Base-by-base conservation (phyloP, 2,797 vertebrate species). In the Pantherophis alleghaniensis region DNA sequence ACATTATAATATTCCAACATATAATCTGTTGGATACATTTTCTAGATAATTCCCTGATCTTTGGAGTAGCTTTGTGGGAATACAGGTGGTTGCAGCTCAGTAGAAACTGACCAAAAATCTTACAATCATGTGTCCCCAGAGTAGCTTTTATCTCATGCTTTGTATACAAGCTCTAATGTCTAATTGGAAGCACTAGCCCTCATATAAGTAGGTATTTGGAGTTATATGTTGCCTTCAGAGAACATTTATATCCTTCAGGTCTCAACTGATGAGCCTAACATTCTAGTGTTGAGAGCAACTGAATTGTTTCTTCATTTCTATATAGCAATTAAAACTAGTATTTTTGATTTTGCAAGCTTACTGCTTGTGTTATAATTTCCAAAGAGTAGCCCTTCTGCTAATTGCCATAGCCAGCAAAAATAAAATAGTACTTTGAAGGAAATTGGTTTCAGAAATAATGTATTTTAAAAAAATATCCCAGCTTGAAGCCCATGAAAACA, bases 231-330 rank as follows among this genome's bases (percentile, higher is more conserved):
- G 56, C 56, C 66, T 61, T 55, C 56, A 55, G 63, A 91, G 42
- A 88, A 60, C 37, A 91, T 74, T 79, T 91, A 59, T 93, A 47
- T 91, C 42, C 61, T 90, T 86, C 89, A 90, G 89, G 56, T 28
- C 32, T 22, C 53, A 60, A 60, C 61, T 91, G 86, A 88, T 22
- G 42, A 42, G 22, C 37, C 55, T 60, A 18, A n/a, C 24, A 66
- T 87, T 87, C 51, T 57, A 32, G 55, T 88, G 28, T 47, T 88
- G 86, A 87, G 90, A 90, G 60, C 32, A 57, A 47, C 51, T 47
- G n/a, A 47, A 37, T 57, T 90, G 74, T 57, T 83, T 90, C 66
- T 86, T 74, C 24, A 51, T 42, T 37, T 92, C 59, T 60, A 92
- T n/a, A 83, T 16, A 63, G 79, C 60, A 87, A 66, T 93, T 93